Conservation (phyloP, 2,113 vertebrate species). For the Antechinus stuartii region DNA sequence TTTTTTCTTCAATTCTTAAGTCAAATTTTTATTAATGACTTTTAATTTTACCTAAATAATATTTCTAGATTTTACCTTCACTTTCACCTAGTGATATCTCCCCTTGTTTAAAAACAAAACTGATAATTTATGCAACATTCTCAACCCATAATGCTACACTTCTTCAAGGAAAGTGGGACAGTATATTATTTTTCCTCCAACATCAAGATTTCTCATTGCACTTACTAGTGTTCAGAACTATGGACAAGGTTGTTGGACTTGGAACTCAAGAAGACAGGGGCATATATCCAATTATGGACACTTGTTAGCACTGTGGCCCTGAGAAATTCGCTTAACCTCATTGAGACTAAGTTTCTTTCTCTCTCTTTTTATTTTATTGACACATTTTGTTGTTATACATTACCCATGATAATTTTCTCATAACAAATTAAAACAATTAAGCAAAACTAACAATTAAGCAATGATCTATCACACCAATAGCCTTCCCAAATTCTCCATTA, state of each 20-base stretch:
- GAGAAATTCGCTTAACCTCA: background rate
- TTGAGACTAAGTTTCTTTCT: background rate
- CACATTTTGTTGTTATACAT: too few relatives aligned
- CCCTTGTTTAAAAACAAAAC: background rate
- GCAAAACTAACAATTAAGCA: background rate
- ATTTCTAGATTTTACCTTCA: background rate
- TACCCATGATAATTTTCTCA: background rate
- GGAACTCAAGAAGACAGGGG: background rate
- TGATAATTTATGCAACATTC: background rate
- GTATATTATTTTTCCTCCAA: background rate
- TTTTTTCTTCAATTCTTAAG: background rate
- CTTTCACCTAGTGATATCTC: background rate
- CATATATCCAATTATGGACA: background rate
- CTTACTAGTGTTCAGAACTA: background rate
- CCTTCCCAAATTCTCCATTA: background rate
- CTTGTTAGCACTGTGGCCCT: background rate
- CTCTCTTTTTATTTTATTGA: background rate
- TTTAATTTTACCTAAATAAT: background rate
- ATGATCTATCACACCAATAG: background rate
- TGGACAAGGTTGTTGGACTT: background rate
- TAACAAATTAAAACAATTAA: background rate
- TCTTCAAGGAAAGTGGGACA: background rate
- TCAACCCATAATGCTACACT: background rate
- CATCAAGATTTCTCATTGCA: background rate
- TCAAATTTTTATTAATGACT: background rate